A percentile compares a stretch with the other conserved stretches of the same genome.
These are phyloP conservation scores for Cyclopterus lumpus DNA, from an alignment of 2,797 vertebrate species.

Conservation along the genomic window DNA sequence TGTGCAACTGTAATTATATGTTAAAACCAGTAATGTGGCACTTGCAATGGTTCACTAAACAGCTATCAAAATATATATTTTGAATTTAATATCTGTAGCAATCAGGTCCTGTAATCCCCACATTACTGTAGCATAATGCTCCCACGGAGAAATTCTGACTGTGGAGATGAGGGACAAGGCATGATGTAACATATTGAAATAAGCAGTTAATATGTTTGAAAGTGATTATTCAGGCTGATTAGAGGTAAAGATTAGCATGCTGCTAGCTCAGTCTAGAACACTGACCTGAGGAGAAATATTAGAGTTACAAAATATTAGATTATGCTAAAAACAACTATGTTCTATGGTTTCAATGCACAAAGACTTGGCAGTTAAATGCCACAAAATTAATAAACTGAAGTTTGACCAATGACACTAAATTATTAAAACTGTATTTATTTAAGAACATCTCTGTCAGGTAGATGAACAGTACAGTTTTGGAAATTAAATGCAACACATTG, in stretches of 20 bases:
- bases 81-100: background rate
- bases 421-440: slow-evolving; percentile 69
- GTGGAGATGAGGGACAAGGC: background rate
- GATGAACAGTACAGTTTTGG: slow-evolving; percentile 57
- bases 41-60: background rate
- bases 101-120: background rate
- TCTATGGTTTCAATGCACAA: background rate
- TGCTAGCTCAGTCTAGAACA: background rate
- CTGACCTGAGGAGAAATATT: background rate
- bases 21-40: background rate
- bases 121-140: background rate
- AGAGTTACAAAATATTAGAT: background rate
- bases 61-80: background rate
- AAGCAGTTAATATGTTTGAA: background rate
- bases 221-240: background rate
- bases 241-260: background rate
- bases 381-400: background rate
- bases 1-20: background rate
- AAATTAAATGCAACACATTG: slow-evolving; percentile 57
- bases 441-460: slow-evolving; percentile 56
- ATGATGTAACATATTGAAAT: background rate
- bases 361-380: background rate
- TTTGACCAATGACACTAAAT: slow-evolving; percentile 21
- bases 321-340: background rate
- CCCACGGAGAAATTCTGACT: background rate